Evolutionary conservation across 37 sponge, comb jelly and placozoan species (phyloP).

Genomic region (Chondrilla cf. caribensis): DNA sequence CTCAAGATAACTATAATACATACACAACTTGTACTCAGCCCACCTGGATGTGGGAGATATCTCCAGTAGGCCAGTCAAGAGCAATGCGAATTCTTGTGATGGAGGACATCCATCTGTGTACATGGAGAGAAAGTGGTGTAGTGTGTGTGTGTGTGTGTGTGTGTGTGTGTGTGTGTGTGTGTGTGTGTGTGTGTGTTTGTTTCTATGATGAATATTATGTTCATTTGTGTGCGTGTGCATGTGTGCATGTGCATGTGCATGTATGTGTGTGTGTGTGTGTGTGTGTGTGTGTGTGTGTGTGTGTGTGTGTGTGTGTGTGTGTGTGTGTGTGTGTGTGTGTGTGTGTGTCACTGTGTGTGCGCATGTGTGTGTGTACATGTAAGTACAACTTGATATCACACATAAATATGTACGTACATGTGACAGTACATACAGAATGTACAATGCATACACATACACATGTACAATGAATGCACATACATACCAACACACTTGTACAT

Average conservation of each 20-base stretch:
- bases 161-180: not conserved
- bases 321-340: slow-evolving; percentile 18
- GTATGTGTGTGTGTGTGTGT: slow-evolving; percentile 11
- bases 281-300: slow-evolving; percentile 19
- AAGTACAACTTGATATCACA: no score
- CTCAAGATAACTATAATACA: no score
- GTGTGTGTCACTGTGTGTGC: slow-evolving; percentile 23
- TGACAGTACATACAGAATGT: not conserved
- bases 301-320: slow-evolving; percentile 28
- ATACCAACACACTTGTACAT: not conserved
- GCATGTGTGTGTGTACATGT: slow-evolving; percentile 16
- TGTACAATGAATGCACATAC: not conserved
- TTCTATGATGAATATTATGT: not conserved
- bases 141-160: slow-evolving; percentile 8
- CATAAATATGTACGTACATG: not conserved
- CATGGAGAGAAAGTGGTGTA: not conserved
- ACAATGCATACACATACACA: not conserved
- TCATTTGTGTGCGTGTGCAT: not conserved
- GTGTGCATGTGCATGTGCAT: slow-evolving; percentile 4
- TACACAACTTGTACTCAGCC: no score
- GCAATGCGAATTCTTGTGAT: no score
- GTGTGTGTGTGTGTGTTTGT: slow-evolving; percentile 43
- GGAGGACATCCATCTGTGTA: no score
- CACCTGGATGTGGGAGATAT: no score
- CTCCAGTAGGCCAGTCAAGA: no score